A percentile compares a stretch with the other conserved stretches of the same genome.
Evolutionary conservation across 1,140 invertebrate species (phyloP).

Genomic region (Platyscapa corneri): DNA sequence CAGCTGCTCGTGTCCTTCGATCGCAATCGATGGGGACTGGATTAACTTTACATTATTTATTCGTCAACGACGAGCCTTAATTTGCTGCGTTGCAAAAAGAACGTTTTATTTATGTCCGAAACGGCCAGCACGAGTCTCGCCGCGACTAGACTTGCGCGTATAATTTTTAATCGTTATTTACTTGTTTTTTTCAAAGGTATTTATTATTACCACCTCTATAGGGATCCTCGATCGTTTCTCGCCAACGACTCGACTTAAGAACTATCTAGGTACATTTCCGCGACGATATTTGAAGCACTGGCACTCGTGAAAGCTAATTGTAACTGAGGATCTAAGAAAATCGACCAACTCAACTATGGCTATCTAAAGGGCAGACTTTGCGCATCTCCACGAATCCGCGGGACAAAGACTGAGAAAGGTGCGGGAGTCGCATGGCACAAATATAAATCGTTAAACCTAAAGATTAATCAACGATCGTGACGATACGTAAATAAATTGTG

Average conservation of each 20-base stretch:
- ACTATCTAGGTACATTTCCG: slow-evolving; percentile 41
- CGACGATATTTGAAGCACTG: slow-evolving; percentile 47
- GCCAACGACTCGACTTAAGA: slow-evolving; percentile 23
- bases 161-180: not conserved
- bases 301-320: slow-evolving; percentile 52
- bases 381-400: not conserved
- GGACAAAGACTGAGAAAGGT: slow-evolving; percentile 23
- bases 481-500: slow-evolving; percentile 1
- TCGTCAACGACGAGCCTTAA: not conserved
- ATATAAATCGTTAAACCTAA: too few species aligned
- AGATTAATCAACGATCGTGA: not conserved
- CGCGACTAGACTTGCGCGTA: slow-evolving; percentile 34
- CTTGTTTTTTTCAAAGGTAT: not conserved
- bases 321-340: not conserved
- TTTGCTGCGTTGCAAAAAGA: not conserved
- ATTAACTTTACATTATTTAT: not conserved
- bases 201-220: too few species aligned
- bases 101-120: slow-evolving; percentile 1
- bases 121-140: not conserved
- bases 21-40: not conserved
- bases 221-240: not conserved
- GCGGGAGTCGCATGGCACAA: too few species aligned
- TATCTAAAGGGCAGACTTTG: not conserved
- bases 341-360: slow-evolving; percentile 10
- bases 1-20: not conserved